Base-by-base conservation (phyloP, 2,888 invertebrate genomes). In the Cordylochernes scorpioides region DNA sequence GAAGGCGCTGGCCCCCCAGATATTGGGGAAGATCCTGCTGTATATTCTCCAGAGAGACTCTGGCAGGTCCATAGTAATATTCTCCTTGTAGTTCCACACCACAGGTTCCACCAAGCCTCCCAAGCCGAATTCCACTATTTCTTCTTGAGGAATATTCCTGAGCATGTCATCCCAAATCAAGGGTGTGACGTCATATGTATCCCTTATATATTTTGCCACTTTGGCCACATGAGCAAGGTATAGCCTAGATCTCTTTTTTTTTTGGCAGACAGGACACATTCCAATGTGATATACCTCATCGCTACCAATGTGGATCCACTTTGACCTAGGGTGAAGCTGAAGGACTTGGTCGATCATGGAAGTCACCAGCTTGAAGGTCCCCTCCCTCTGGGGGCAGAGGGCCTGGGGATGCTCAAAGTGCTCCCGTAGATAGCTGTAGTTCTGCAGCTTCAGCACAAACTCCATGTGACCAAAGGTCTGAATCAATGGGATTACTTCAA, bases 381-480 rank as follows among this genome's bases (percentile, higher is more conserved):
- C 56, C 14, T 53, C 50, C 24, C 64, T 39, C 12, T 65, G 65
- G 0, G 75, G 75, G 42, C 77, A 77, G 10, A 75, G 57, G 0
- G 67, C 67, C 45, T 56, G 54, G 58, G 58, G 55, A 44, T 63
- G 65, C 14, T 52, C 48, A 0, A 52, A 49, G 0, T 63, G 57
- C 53, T 78, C 77, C 39, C 77, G 54, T 28, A 71, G 55, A 31
- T 67, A 59, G 31, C 59, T 54, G 45, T 65, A 73, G 31, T 67
- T 57, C 17, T 64, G 51, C 15, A 71, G 56, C 46, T 80, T 80
- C 27, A 80, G 54, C 1, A 68, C 61, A 54, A 68, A 71, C 50
- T 78, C 77, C 54, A 80, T 54, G 48, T 80, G 78, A 0, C 75
- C 78, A 49, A 77, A 77, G 1, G 74, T 73, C 54, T 75, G 78